These are phyloP conservation scores for Gulo gulo DNA, from an alignment of 2,113 vertebrate species.

Conservation along the genomic window DNA sequence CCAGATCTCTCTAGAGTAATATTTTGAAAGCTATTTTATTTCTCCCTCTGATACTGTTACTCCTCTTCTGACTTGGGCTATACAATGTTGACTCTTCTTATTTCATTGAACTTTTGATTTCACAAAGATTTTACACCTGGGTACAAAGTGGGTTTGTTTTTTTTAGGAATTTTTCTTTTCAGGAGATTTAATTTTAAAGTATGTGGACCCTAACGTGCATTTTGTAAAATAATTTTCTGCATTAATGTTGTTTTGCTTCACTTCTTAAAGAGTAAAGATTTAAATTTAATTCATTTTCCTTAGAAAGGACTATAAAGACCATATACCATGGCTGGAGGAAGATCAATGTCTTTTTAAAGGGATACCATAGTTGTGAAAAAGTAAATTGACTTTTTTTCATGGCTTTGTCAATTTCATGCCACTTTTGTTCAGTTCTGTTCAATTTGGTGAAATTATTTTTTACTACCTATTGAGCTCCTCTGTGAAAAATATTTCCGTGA, in stretches of 20 bases:
- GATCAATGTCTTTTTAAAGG: conserved; percentile 33
- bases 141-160: neutral
- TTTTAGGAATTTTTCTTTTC: neutral
- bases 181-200: conserved; percentile 15
- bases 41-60: neutral
- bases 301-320: neutral
- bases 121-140: neutral
- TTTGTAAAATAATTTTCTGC: conserved; percentile 15
- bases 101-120: conserved; percentile 26
- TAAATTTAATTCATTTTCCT: conserved; percentile 25
- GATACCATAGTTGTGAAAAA: conserved; percentile 23
- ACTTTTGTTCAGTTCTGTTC: conserved; percentile 38
- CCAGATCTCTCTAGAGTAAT: neutral
- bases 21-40: neutral
- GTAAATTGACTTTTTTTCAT: conserved; percentile 28
- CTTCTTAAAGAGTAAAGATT: conserved; percentile 26
- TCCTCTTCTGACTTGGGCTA: neutral
- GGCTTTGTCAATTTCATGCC: conserved; percentile 41
- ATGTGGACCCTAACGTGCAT: neutral
- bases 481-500: conserved; percentile 13
- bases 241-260: neutral
- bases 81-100: neutral
- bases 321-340: neutral
- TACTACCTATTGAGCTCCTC: neutral
- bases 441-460: conserved; percentile 38